Percentiles rank a stretch among this genome's conserved stretches.
phyloP scores from a whole-genome alignment of 2,888 invertebrate genomes.

The Cataglyphis albicans region DNA sequence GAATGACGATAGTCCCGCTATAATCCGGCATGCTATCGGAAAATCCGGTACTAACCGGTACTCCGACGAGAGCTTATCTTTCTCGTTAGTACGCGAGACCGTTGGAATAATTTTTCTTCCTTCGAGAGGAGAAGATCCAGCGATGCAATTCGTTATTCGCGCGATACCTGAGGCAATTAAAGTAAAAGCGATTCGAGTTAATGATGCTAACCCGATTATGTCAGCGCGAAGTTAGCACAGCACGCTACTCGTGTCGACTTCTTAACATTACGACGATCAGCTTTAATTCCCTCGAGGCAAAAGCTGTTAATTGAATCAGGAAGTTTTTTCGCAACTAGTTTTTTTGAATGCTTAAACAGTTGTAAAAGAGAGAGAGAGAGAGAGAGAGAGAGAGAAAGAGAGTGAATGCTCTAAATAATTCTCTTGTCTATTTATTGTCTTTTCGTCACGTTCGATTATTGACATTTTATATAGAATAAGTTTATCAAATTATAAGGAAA shows the following conservation, averaged over 20 bases:
- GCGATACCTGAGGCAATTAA: slow-evolving; percentile 63
- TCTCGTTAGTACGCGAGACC: slow-evolving; percentile 70
- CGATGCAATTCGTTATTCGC: slow-evolving; percentile 69
- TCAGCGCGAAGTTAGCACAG: slow-evolving; percentile 46
- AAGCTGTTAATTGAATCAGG: slow-evolving; percentile 47
- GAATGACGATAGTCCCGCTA: slow-evolving; percentile 42
- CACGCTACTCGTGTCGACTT: slow-evolving; percentile 45
- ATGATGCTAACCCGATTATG: slow-evolving; percentile 61
- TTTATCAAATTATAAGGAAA: not conserved
- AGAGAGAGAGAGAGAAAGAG: too few species aligned
- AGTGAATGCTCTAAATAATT: not conserved
- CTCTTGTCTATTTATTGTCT: not conserved
- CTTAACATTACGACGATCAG: slow-evolving; percentile 50
- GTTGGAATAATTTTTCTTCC: slow-evolving; percentile 72
- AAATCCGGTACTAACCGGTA: slow-evolving; percentile 69
- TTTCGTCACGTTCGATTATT: slow-evolving; percentile 1
- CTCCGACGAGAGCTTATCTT: slow-evolving; percentile 71
- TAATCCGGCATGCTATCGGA: slow-evolving; percentile 72
- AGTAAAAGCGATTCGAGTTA: slow-evolving; percentile 69
- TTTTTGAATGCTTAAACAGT: slow-evolving; percentile 24
- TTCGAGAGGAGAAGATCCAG: slow-evolving; percentile 43
- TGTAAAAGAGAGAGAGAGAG: too few species aligned
- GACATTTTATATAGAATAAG: not conserved
- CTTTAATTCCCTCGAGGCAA: slow-evolving; percentile 34
- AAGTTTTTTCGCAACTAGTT: slow-evolving; percentile 36